Base-by-base conservation (phyloP, 1,140 invertebrate species). In the Drosophila biarmipes region DNA sequence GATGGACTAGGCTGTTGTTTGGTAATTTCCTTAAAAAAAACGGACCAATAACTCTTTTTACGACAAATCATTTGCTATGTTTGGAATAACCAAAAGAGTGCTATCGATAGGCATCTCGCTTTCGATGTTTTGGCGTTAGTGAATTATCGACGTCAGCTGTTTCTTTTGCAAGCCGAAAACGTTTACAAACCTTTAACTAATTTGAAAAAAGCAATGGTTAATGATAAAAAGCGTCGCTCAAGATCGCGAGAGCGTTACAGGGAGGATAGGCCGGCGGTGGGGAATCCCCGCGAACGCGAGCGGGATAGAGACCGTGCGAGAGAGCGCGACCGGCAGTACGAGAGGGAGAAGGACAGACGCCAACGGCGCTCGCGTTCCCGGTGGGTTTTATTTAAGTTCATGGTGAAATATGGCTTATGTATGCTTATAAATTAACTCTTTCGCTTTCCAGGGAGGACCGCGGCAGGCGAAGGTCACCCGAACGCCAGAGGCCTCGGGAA, bases 181-280 rank as follows among this genome's bases (percentile, higher is more conserved):
- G 35, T 62, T 69, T 54, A 46, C 31, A 59, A 15, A 10, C 6
- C n/a, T 63, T 27, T 0, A 27, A 15, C 31, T 17, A 40, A 24
- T 34, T 38, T 11, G 6, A 8, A 27, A 17, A 8, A 37, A 61
- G 8, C n/a, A 0, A 93, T 93, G 93, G 93, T 84, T 6, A 93
- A 92, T 67, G 93, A 94, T 59, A 93, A 93, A 78, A 93, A 93
- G 63, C 87, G 93, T 14, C 90, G 93, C 12, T 93, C 93, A 5
- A 91, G 93, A 49, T 94, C 93, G 24, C 92, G 92, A 24, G 93
- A 94, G 62, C 80, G 93, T 12, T 74, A 73, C 17, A 74, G 91
- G 27, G 80, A 80, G 11, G 79, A 89, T 7, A 82, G 89, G 7
- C 38, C 35, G 6, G 24, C 11, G 15, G 7, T n/a, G 43, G 68